Evolutionary conservation across 2,113 vertebrate species (phyloP).

Genomic region (Himantopus leucocephalus): DNA sequence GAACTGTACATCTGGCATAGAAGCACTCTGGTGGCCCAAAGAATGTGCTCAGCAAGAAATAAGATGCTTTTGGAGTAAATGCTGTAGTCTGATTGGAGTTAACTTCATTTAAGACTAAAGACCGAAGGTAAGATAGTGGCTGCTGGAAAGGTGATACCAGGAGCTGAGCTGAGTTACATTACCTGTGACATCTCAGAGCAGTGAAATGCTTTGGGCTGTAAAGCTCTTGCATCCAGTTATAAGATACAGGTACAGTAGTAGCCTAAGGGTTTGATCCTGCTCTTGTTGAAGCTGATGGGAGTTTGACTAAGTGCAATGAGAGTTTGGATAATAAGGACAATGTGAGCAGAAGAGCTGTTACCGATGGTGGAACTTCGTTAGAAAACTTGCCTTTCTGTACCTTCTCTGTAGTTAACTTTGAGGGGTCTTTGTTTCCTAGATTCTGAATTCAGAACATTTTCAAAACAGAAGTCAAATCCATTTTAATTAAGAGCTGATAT

Average conservation of each 20-base stretch:
- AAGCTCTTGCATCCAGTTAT: background rate
- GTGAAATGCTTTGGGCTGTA: background rate
- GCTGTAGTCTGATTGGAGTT: background rate
- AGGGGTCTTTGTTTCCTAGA: background rate
- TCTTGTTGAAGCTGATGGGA: background rate
- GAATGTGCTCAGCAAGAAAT: constrained; percentile 14
- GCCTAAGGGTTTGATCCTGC: background rate
- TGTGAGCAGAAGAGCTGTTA: background rate
- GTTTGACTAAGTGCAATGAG: background rate
- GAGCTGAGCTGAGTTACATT: background rate
- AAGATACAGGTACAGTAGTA: background rate
- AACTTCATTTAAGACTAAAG: constrained; percentile 28
- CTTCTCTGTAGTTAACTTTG: background rate
- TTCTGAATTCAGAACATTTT: background rate
- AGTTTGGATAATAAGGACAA: background rate
- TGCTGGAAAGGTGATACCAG: constrained; percentile 1
- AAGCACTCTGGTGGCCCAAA: background rate
- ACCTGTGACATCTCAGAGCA: constrained; percentile 2
- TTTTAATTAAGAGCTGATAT: background rate
- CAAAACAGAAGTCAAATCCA: background rate
- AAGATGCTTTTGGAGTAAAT: constrained; percentile 20
- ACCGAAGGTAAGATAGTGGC: constrained; percentile 23
- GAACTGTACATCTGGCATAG: constrained; percentile 12
- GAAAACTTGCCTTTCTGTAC: background rate
- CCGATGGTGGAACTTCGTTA: background rate